phyloP scores from a whole-genome alignment of 2,113 vertebrate species.

The Ibidorhyncha struthersii region DNA sequence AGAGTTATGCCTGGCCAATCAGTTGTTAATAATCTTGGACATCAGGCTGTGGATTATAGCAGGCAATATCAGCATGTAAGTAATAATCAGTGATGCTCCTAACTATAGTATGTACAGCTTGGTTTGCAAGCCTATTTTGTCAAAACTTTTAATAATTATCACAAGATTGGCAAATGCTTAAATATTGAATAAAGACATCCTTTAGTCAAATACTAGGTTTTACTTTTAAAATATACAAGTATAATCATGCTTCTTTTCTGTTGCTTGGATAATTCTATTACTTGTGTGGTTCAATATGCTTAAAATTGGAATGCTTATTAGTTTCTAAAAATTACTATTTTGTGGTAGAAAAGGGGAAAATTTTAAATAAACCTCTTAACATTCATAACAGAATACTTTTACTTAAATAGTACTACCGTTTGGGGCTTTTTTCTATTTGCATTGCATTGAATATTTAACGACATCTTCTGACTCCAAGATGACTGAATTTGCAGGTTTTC shows the following conservation, averaged over 20 bases:
- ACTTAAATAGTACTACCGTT: background rate
- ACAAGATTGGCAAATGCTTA: background rate
- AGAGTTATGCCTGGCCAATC: slow-evolving; percentile 63
- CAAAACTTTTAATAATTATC: background rate
- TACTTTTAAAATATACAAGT: background rate
- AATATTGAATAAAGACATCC: background rate
- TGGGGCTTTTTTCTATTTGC: background rate
- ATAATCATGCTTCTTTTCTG: background rate
- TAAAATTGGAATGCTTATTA: background rate
- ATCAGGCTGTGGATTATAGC: slow-evolving; percentile 57
- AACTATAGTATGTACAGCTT: background rate
- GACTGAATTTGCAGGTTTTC: background rate
- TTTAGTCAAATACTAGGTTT: background rate
- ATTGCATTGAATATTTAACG: background rate
- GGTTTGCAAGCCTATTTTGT: background rate
- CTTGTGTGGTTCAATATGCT: background rate
- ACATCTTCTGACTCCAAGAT: background rate
- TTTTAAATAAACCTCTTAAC: background rate
- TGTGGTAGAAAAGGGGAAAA: background rate
- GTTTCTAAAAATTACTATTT: background rate
- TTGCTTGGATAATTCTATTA: background rate
- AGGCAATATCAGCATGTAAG: slow-evolving; percentile 58
- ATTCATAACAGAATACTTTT: too few species aligned
- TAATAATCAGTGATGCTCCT: background rate
- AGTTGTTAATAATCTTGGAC: slow-evolving; percentile 62